Conservation (phyloP, 2,888 invertebrate species). For the Campopleginae sp. region DNA sequence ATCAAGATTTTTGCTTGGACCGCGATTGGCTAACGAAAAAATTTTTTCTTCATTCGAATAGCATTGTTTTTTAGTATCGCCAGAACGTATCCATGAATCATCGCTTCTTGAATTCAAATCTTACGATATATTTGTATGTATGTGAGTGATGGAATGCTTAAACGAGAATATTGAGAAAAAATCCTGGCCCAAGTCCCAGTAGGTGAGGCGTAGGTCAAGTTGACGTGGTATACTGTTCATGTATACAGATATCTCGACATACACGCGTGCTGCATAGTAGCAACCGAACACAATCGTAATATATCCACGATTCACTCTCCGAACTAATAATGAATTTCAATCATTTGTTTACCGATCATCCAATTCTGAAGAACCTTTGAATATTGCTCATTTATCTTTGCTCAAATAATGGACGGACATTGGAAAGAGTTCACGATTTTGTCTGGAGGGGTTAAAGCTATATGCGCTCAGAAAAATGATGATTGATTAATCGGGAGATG, state of each 20-base stretch:
- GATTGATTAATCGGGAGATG: neutral
- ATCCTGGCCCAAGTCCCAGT: conserved; percentile 25
- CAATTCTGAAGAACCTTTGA: neutral
- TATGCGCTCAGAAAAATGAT: neutral
- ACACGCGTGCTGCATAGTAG: neutral
- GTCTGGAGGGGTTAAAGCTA: neutral
- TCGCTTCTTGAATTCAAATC: neutral
- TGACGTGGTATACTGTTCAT: neutral
- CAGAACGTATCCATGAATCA: neutral
- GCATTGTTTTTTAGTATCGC: neutral
- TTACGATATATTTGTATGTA: neutral
- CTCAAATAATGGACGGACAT: neutral
- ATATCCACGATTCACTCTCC: conserved; percentile 20
- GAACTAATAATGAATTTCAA: conserved; percentile 42
- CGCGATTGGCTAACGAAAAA: too few relatives aligned
- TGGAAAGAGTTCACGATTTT: neutral
- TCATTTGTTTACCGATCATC: conserved; percentile 6
- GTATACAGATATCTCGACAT: conserved; percentile 19
- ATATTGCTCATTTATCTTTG: neutral
- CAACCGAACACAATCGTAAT: conserved; percentile 40
- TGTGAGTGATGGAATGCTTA: neutral
- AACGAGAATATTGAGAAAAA: conserved; percentile 12
- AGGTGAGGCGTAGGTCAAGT: conserved; percentile 19
- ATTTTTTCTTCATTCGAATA: too few relatives aligned
- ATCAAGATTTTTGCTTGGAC: too few relatives aligned